Evolutionary conservation across 2,113 vertebrate genomes (phyloP), one percentile per base, ranked within the genome.

Genomic region (Macrotis lagotis): DNA sequence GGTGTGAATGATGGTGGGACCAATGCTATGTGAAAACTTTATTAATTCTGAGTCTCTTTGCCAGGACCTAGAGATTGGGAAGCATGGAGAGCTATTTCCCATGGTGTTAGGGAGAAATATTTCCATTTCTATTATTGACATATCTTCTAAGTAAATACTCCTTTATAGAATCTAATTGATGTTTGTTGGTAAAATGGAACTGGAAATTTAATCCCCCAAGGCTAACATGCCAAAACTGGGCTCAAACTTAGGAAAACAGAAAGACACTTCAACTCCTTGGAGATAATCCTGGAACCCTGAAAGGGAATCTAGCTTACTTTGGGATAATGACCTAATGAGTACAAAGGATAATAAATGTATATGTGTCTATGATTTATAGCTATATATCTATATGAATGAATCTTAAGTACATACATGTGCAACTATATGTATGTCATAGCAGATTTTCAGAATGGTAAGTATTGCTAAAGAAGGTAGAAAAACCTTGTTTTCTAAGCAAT

Each of bases 391-490:
- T 52, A 25, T 25, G 5, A 3, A 52, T 52, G 22, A 24, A 52
- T 52, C 10, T 7, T 50, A 50, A n/a, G n/a, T n/a, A n/a, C n/a
- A n/a, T n/a, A n/a, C n/a, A n/a, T n/a, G n/a, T n/a, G n/a, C n/a
- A n/a, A n/a, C 1, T 53, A 8, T 2, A 8, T 55, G 25, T 28
- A 11, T 31, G 12, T 10, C 10, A 59, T 2, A 8, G 16, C 5
- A 25, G 90, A 94, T 93, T 94, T 91, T 94, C 48, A 95, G 25
- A 66, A 12, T 91, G 89, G 51, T 25, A 95, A 55, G 44, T 1
- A 28, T 50, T 14, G 50, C 44, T 94, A 16, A 59, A 6, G 14
- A 94, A 51, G 26, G 48, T 95, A 91, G 95, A 96, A 96, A 97
- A 95, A 94, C 90, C 96, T 91, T 90, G 10, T 93, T 94, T 89